Evolutionary conservation across 2,888 invertebrate genomes (phyloP), one percentile per base, ranked within the genome.

Genomic region (Masnerella sp.): DNA sequence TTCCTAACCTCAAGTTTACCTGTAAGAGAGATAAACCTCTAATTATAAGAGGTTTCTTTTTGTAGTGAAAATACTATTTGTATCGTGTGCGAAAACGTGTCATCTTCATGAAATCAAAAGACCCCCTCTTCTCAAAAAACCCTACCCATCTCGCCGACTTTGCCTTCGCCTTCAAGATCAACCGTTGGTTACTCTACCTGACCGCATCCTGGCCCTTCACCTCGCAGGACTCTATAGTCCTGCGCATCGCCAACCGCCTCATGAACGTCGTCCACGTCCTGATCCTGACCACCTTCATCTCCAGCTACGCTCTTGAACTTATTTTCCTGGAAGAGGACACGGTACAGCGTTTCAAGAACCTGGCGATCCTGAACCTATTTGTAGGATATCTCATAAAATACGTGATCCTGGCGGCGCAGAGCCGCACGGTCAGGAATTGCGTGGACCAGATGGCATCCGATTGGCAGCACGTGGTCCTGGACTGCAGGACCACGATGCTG

Each of bases 371-470:
- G 5, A 61, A 61, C 14, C n/a, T 61, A 0, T 49, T 18, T 28
- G n/a, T 49, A 30, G 61, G 61, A 9, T 49, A 49, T 9, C 8
- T 61, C 2, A 20, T 61, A 11, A 61, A 61, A 8, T 61, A 61
- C 15, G 25, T 61, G 2, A 40, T 61, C 17, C 22, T 61, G 8
- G 30, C 32, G 2, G 0, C 8, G 1, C 49, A 49, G 9, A 17
- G 11, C 12, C 5, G 9, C 9, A 49, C 28, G 1, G 32, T 61
- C 7, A 28, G 40, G 0, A 3, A 14, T 28, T 65, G 65, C 28
- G 32, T 56, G 4, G 32, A 65, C 5, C 65, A 65, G 22, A 54
- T 65, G 56, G 36, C 36, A n/a, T 11, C 34, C 1, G 43, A 64
- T 25, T 64, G 64, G 64, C 14, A 32, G 7, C 15, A 34, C 5